Conservation (phyloP, 2,113 vertebrate species). For the Sialia sialis region DNA sequence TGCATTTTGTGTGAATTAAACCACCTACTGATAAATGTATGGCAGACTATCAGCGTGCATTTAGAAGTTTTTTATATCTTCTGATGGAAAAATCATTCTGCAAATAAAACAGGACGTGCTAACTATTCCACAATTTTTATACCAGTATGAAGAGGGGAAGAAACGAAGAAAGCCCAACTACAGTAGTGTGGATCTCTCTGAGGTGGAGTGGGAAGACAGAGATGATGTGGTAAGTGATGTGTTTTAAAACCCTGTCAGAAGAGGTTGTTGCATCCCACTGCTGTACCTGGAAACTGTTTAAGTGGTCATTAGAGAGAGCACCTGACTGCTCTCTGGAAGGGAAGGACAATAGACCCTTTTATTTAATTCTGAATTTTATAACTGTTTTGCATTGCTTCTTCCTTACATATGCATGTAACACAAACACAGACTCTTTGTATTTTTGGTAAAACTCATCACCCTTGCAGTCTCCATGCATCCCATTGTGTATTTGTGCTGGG, state of each 20-base stretch:
- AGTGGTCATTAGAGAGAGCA: not conserved
- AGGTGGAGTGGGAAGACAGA: slow-evolving; percentile 97
- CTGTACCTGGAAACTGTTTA: not conserved
- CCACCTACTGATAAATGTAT: not conserved
- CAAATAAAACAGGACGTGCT: not conserved
- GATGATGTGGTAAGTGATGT: slow-evolving; percentile 86
- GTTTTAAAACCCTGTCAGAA: not conserved
- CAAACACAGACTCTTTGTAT: not conserved
- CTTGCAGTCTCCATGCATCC: not conserved
- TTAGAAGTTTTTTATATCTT: not conserved
- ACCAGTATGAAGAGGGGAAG: slow-evolving; percentile 92
- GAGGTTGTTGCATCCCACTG: not conserved
- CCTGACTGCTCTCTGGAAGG: not conserved
- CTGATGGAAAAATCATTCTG: not conserved
- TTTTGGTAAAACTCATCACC: not conserved
- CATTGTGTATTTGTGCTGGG: not conserved
- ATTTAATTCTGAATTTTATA: not conserved
- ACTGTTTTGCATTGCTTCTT: not conserved
- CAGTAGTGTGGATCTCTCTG: slow-evolving; percentile 95
- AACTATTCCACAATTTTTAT: not conserved
- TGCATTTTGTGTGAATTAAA: not conserved
- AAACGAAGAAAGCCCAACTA: slow-evolving; percentile 94
- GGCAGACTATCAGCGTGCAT: no score
- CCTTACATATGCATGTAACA: not conserved
- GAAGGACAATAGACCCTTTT: not conserved